Evolutionary conservation across 2,888 invertebrate genomes (phyloP), one percentile per base, ranked within the genome.

Genomic region (Cylindroiulus punctatus): DNA sequence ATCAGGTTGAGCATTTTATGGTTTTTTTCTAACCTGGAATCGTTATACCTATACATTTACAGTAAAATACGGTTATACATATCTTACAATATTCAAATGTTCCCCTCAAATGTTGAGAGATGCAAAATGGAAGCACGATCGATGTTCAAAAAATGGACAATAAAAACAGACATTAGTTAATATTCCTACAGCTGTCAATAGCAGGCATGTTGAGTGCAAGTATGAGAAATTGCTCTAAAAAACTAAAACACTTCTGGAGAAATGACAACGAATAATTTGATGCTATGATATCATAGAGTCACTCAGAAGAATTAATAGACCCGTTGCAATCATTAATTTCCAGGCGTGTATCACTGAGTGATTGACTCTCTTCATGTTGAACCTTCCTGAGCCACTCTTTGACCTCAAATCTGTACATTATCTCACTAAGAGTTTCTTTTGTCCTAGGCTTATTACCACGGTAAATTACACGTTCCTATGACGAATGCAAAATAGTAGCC

Each of bases 291-390:
- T n/a, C 19, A 57, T 17, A n/a, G 57, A 57, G 8, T 65, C 65
- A 65, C 26, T 65, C 65, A 5, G 65, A 65, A 26, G 65, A 65
- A 26, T 65, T 65, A 22, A 26, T 26, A 10, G 65, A 65, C 8
- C 65, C 8, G n/a, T 26, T 65, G 26, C 65, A 65, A 4, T 26
- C 22, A 26, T 26, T 65, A 5, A 26, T 26, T 22, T 65, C 65
- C 26, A 22, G 65, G 8, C 65, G 7, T 26, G 65, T 1, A 8
- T 22, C 65, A 22, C n/a, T 4, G 26, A 22, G 12, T 10, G n/a
- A 22, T 26, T 65, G 65, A 22, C 26, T 65, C 92, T 93, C 93
- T 93, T 88, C 30, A 87, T 88, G 19, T 88, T 88, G 76, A 88
- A 87, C 81, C 88, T 88, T 84, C 88, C 88, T 0, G 88, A 88